Conservation (phyloP, 2,888 invertebrate species). For the Latrodectus hesperus region DNA sequence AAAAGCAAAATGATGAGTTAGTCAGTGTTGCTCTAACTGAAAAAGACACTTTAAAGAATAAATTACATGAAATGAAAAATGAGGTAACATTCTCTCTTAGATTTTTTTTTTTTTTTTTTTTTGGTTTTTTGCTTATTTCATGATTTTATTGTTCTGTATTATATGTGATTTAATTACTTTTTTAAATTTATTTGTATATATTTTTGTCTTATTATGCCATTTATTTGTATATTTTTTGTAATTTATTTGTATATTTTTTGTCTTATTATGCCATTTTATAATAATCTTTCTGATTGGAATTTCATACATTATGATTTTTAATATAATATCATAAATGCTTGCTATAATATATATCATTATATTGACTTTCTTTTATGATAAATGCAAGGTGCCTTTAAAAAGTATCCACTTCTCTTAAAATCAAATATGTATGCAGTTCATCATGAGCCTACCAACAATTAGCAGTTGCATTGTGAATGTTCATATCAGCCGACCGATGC, state of each 20-base stretch:
- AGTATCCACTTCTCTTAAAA: too few species aligned
- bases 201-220: background rate
- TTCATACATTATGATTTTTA: too few species aligned
- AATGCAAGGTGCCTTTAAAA: too few species aligned
- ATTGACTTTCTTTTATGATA: too few species aligned
- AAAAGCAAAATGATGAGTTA: conserved; percentile 47
- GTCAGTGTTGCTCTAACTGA: conserved; percentile 30
- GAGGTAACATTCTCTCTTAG: conserved; percentile 3
- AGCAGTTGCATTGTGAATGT: too few species aligned
- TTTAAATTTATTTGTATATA: background rate
- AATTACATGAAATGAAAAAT: conserved; percentile 21
- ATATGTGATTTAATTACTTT: background rate
- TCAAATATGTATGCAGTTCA: too few species aligned
- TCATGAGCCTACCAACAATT: too few species aligned
- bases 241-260: background rate
- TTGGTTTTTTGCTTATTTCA: background rate
- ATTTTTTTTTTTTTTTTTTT: background rate
- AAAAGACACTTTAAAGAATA: conserved; percentile 23
- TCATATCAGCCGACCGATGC: too few species aligned
- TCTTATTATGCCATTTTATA: background rate
- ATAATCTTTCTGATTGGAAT: too few species aligned
- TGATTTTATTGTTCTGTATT: background rate
- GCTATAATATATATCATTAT: too few species aligned
- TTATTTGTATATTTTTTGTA: too few species aligned
- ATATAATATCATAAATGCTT: too few species aligned